Evolutionary conservation across 2,797 vertebrate genomes (phyloP).

Genomic region (Thalassophryne amazonica): DNA sequence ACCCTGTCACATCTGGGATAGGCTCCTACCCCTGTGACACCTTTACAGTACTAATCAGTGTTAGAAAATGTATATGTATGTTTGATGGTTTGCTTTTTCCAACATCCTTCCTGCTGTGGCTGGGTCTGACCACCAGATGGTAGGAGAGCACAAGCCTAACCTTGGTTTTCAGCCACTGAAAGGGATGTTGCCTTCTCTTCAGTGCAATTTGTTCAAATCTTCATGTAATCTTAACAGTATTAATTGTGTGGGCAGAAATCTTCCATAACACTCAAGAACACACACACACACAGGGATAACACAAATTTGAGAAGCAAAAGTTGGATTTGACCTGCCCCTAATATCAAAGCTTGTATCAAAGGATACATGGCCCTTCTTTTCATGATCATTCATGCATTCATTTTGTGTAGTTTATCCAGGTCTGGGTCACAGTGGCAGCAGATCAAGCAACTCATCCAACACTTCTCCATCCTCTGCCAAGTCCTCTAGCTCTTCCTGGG

Average conservation of each 20-base stretch:
- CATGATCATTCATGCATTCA: too few relatives aligned
- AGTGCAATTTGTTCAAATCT: neutral
- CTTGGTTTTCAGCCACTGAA: neutral
- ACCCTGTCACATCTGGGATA: too few relatives aligned
- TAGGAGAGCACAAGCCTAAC: conserved; percentile 21
- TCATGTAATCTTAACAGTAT: neutral
- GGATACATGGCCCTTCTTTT: too few relatives aligned
- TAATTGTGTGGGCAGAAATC: neutral
- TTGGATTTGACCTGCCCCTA: conserved; percentile 6
- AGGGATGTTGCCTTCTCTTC: neutral
- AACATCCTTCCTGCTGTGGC: neutral
- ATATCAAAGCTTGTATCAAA: conserved; percentile 16
- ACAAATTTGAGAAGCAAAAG: conserved; percentile 3
- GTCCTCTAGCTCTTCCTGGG: too few relatives aligned
- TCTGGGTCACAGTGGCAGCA: too few relatives aligned
- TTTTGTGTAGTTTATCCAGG: too few relatives aligned
- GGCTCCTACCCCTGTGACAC: too few relatives aligned
- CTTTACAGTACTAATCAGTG: too few relatives aligned
- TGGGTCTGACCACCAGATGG: conserved; percentile 50
- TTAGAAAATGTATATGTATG: too few relatives aligned
- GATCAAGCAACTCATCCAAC: too few relatives aligned
- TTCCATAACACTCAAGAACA: neutral
- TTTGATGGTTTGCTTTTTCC: too few relatives aligned
- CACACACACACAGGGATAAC: neutral
- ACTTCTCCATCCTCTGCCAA: too few relatives aligned